Base-by-base conservation (phyloP, 64 coral and sea anemone species). In the Cladopsammia gracilis region DNA sequence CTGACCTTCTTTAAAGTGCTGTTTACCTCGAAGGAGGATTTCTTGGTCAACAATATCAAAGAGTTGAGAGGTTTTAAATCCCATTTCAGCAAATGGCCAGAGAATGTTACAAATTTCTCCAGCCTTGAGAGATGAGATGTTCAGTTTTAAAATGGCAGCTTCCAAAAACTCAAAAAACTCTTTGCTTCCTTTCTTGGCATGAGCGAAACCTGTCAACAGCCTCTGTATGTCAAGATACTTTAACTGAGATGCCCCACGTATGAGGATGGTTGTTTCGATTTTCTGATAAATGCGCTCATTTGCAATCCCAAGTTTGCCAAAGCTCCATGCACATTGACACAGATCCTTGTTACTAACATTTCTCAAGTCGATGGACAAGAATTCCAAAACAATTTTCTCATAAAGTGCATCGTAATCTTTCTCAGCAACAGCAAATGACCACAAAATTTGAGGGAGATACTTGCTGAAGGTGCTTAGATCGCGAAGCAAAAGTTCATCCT, bases 391-490 rank as follows among this genome's bases (percentile, higher is more conserved):
- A n/a, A 66, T 66, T 66, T 66, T n/a, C 18, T 66, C 64, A n/a
- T 66, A 66, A 66, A 66, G 64, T 19, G 11, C 64, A 66, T 10
- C 64, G n/a, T 66, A 66, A 18, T 7, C 64, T 23, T 23, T n/a
- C 7, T 6, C 18, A 16, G 64, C 64, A 66, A 66, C 18, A 22
- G 64, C 64, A 66, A 66, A 66, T 66, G 64, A 66, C 64, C 64
- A 66, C 64, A 66, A 66, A 66, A 66, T 23, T 66, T 66, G 22
- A 22, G 64, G 64, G n/a, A 66, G 64, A 66, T 66, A 66, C 64
- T 66, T 66, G 14, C 64, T 10, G 16, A 66, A 66, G 16, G 64
- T n/a, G 64, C 64, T 66, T 66, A 66, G 19, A 7, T 66, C 64
- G n/a, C 64, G n/a, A 66, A 66, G 64, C 64, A 66, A 20, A 6